These are phyloP conservation scores for Watsonalla binaria DNA, from an alignment of 2,888 invertebrate species.

Conservation along the genomic window DNA sequence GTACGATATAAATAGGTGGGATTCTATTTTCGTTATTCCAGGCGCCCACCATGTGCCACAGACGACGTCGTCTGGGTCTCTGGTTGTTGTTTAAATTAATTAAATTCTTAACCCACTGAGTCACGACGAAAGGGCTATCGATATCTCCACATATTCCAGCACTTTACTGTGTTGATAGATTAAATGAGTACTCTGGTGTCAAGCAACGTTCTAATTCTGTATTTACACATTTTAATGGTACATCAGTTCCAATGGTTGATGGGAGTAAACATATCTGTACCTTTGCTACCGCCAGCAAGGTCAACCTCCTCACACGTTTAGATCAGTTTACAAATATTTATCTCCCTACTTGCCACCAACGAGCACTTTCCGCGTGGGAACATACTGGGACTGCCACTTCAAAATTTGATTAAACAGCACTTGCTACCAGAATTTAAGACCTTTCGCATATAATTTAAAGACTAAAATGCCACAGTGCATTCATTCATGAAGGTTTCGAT, in stretches of 20 bases:
- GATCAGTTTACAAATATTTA: slow-evolving; percentile 69
- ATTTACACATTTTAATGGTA: neutral
- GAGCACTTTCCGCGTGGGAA: slow-evolving; percentile 69
- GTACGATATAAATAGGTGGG: slow-evolving; percentile 65
- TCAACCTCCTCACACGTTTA: slow-evolving; percentile 42
- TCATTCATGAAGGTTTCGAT: slow-evolving; percentile 23
- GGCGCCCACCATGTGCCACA: slow-evolving; percentile 69
- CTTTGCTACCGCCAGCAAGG: slow-evolving; percentile 34
- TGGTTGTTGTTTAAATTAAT: slow-evolving; percentile 54
- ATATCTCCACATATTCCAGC: neutral
- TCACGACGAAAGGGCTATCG: slow-evolving; percentile 32
- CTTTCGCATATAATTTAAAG: slow-evolving; percentile 9
- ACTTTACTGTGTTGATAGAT: neutral
- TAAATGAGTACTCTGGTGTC: neutral
- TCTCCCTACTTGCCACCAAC: slow-evolving; percentile 63
- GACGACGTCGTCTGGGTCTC: slow-evolving; percentile 54
- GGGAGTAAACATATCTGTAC: neutral
- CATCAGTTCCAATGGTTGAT: neutral
- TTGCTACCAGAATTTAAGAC: slow-evolving; percentile 8
- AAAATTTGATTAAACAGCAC: slow-evolving; percentile 14
- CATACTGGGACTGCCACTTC: slow-evolving; percentile 26
- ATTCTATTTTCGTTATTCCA: slow-evolving; percentile 68
- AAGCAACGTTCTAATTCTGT: neutral
- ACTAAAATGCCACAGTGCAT: slow-evolving; percentile 7
- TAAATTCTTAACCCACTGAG: slow-evolving; percentile 55